Conservation (phyloP, 2,113 vertebrate genomes). For the Dipodomys spectabilis region DNA sequence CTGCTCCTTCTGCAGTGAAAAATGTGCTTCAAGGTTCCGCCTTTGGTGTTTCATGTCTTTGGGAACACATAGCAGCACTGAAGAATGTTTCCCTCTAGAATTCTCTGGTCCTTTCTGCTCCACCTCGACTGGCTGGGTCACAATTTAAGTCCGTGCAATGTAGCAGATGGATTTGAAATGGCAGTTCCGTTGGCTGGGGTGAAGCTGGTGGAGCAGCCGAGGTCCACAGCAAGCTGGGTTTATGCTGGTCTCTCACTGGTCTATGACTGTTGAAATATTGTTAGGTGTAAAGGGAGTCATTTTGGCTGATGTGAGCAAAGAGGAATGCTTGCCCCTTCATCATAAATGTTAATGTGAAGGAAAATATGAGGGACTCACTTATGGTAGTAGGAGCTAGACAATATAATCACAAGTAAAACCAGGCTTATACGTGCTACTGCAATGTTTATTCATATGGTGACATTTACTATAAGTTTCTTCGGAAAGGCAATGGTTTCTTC, state of each 20-base stretch:
- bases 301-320: constrained; percentile 46
- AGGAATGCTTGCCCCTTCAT: constrained; percentile 66
- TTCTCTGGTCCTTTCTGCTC: constrained; percentile 55
- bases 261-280: constrained; percentile 67
- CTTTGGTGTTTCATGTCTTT: constrained; percentile 61
- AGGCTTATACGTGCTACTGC: constrained; percentile 71
- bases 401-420: constrained; percentile 79
- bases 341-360: constrained; percentile 76
- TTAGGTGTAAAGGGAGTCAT: constrained; percentile 68
- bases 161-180: constrained; percentile 78
- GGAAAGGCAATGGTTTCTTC: constrained; percentile 68
- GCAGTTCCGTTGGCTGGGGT: constrained; percentile 65
- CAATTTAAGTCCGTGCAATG: constrained; percentile 75
- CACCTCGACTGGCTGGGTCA: constrained; percentile 42
- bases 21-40: constrained; percentile 74
- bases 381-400: constrained; percentile 72
- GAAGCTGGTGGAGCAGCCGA: constrained; percentile 66
- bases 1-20: constrained; percentile 77
- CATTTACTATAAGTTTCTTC: constrained; percentile 78
- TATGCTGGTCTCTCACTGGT: constrained; percentile 60
- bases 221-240: constrained; percentile 75
- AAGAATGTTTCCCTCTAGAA: constrained; percentile 73
- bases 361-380: constrained; percentile 69
- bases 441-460: constrained; percentile 78
- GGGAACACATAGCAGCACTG: background rate